A percentile compares a stretch with the other conserved stretches of the same genome.
Conservation (phyloP, 1,140 invertebrate species). For the Pogonomyrmex barbatus region DNA sequence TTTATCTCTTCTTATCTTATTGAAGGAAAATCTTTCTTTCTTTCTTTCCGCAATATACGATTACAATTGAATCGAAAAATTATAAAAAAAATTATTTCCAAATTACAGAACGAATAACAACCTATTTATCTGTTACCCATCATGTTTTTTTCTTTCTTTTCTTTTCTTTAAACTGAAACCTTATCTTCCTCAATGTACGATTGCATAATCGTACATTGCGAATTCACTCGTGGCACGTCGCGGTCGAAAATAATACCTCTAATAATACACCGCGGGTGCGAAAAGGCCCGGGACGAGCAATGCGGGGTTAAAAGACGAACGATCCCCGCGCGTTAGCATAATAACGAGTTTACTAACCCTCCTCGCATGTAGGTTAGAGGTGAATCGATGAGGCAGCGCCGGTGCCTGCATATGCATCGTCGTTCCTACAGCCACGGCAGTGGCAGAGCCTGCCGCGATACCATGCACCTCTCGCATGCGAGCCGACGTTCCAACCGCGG, state of each 20-base stretch:
- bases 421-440: conserved; percentile 48
- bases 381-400: conserved; percentile 80
- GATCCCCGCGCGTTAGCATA: conserved; percentile 38
- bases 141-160: too few relatives aligned
- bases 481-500: conserved; percentile 45
- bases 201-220: neutral
- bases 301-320: conserved; percentile 38
- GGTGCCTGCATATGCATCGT: conserved; percentile 71
- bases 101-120: neutral
- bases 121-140: too few relatives aligned
- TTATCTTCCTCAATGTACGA: neutral
- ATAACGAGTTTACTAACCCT: conserved; percentile 81
- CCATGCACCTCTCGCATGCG: conserved; percentile 43
- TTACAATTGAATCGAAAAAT: conserved; percentile 1
- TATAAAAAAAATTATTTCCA: neutral
- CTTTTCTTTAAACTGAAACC: neutral
- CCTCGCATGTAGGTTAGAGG: conserved; percentile 76
- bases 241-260: neutral
- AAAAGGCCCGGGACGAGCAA: neutral
- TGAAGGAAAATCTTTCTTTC: neutral
- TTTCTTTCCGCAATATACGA: neutral
- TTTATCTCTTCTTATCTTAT: neutral
- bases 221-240: neutral
- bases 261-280: neutral
- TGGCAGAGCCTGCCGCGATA: conserved; percentile 52